Percentiles rank a stretch among this genome's conserved stretches.
phyloP scores from a whole-genome alignment of 2,113 vertebrate species.

The Melanerpes aurifrons region DNA sequence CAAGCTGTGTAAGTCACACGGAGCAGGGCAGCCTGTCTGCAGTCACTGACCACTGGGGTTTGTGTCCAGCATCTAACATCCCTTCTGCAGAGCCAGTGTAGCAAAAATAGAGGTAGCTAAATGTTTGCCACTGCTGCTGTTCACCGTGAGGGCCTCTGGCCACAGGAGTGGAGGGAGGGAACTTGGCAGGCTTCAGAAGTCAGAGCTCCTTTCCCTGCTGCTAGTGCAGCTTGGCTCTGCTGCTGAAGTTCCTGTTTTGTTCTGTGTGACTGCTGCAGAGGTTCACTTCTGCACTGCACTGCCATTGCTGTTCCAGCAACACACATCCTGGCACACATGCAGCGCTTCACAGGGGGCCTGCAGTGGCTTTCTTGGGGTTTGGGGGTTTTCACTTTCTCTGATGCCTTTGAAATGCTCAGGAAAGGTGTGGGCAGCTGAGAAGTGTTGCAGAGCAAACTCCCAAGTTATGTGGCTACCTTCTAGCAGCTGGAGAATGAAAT shows the following conservation, averaged over 20 bases:
- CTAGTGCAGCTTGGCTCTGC: background rate
- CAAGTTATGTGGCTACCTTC: background rate
- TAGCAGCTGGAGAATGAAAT: background rate
- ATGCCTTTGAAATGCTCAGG: background rate
- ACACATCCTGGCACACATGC: background rate
- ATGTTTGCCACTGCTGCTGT: background rate
- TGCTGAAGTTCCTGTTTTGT: background rate
- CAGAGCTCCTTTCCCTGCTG: background rate
- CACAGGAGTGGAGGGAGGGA: background rate
- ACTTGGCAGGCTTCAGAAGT: background rate
- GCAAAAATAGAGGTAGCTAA: background rate
- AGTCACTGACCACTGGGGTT: background rate
- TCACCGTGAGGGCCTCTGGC: background rate
- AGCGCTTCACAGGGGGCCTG: background rate
- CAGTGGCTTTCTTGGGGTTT: background rate
- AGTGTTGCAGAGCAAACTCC: background rate
- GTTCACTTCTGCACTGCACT: background rate
- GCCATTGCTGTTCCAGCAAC: background rate
- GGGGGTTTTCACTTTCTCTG: background rate
- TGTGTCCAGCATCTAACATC: background rate
- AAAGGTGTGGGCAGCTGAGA: background rate
- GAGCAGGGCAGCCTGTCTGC: background rate
- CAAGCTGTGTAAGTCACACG: slow-evolving; percentile 89
- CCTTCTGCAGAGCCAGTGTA: background rate
- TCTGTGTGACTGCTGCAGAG: background rate